Evolutionary conservation across 2,888 invertebrate species (phyloP), one percentile per base, ranked within the genome.

Genomic region (Drosophila greeni): DNA sequence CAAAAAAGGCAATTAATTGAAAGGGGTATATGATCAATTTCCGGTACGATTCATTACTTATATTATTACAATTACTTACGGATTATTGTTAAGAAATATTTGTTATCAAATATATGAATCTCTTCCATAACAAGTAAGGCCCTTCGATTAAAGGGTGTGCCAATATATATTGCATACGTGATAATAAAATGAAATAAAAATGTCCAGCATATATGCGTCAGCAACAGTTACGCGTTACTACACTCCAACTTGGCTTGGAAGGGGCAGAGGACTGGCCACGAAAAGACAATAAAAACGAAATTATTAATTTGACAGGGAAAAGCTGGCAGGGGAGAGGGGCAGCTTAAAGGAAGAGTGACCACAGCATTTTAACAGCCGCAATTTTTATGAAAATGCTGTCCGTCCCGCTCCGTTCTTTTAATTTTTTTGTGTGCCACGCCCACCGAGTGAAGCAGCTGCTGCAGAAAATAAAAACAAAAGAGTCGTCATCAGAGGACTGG

Each of bases 191-290:
- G 47, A 70, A 82, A 73, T 75, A 76, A 82, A 76, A 73, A 72
- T 73, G 58, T 67, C 74, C 76, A 65, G 60, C 75, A 71, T 76
- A 66, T 77, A 77, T 80, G 76, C 83, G 83, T 81, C 83, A 80
- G 81, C 80, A 80, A 81, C 80, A 80, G 80, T 76, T 80, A 80
- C 55, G 76, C 76, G 70, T 74, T 75, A 70, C 67, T 73, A 73
- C 66, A 52, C 66, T 56, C 55, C 64, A 62, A 49, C 57, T 66
- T 47, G 58, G 39, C 55, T 51, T 59, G 47, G 31, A 47, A 47
- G 53, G 62, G 69, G 37, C 24, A 24, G 29, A 8, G 59, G 31
- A 39, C 43, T 60, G 67, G 53, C 60, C 52, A 37, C 40, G 54
- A 40, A 57, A 70, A 74, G 71, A 74, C 74, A 80, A 82, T 76